Evolutionary conservation across 2,888 invertebrate genomes (phyloP).

Genomic region (Drosophila anceps): DNA sequence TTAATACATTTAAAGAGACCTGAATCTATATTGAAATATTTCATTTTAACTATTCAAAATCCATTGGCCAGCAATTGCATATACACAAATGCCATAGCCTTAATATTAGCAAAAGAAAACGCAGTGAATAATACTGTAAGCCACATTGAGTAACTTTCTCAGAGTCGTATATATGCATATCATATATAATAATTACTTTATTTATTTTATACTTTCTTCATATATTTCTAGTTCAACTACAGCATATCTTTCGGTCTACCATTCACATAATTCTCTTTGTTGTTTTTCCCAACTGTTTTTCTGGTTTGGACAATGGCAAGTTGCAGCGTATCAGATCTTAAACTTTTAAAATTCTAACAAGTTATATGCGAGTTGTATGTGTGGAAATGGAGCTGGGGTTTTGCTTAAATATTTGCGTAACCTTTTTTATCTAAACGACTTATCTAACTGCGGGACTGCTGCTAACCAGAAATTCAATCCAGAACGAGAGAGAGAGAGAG

Average conservation of each 20-base stretch:
- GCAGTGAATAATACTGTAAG: too few relatives aligned
- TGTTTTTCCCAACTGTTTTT: conserved; percentile 27
- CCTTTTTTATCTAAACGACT: conserved; percentile 78
- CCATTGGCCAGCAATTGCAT: too few relatives aligned
- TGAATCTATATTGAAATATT: too few relatives aligned
- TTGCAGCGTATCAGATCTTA: conserved; percentile 68
- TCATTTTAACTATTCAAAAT: too few relatives aligned
- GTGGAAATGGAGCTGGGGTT: conserved; percentile 11
- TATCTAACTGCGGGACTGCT: conserved; percentile 52
- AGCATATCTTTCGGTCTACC: conserved; percentile 1
- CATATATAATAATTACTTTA: too few relatives aligned
- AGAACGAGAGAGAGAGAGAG: not conserved
- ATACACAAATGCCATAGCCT: too few relatives aligned
- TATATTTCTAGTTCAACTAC: not conserved
- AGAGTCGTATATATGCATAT: too few relatives aligned
- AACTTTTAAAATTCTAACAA: conserved; percentile 64
- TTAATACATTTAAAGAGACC: too few relatives aligned
- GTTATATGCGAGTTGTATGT: conserved; percentile 23
- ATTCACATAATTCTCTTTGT: not conserved
- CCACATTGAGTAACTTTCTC: too few relatives aligned
- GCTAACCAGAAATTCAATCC: conserved; percentile 31
- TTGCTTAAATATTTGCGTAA: conserved; percentile 70
- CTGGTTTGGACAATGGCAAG: conserved; percentile 64
- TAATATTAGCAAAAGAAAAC: too few relatives aligned
- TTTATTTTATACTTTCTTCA: too few relatives aligned